Percentiles rank a stretch among this genome's conserved stretches.
These are phyloP conservation scores for Lordiphosa collinella DNA, from an alignment of 1,140 invertebrate genomes.

Conservation along the genomic window DNA sequence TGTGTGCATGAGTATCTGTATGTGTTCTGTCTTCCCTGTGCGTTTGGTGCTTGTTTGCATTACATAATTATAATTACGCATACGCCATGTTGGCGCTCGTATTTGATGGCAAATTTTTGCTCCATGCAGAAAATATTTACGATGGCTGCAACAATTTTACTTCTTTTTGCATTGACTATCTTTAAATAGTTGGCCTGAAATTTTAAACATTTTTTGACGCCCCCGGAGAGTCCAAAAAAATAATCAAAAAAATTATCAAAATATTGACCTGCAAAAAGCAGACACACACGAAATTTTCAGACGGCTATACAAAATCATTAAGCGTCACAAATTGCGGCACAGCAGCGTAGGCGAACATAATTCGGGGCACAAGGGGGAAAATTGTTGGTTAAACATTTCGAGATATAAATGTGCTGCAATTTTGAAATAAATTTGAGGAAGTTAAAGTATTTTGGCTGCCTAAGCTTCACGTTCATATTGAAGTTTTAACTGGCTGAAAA, in stretches of 20 bases:
- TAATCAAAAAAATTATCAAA: conserved; percentile 17
- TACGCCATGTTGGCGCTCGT: conserved; percentile 58
- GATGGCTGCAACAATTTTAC: conserved; percentile 9
- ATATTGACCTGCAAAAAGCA: conserved; percentile 28
- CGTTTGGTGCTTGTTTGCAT: conserved; percentile 59
- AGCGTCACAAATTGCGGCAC: conserved; percentile 6
- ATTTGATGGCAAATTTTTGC: conserved; percentile 28
- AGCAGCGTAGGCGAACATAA: not conserved
- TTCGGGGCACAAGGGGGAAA: too few species aligned
- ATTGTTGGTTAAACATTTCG: too few species aligned
- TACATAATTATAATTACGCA: conserved; percentile 76
- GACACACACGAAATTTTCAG: conserved; percentile 4
- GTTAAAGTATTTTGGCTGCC: too few species aligned
- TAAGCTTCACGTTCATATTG: too few species aligned
- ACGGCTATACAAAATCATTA: conserved; percentile 34
- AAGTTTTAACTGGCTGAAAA: too few species aligned
- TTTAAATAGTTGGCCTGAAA: conserved; percentile 45
- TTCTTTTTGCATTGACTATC: not conserved
- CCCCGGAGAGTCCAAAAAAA: conserved; percentile 8
- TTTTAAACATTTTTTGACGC: conserved; percentile 47
- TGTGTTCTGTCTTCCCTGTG: conserved; percentile 16
- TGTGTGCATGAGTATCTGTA: too few species aligned
- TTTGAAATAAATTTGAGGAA: too few species aligned
- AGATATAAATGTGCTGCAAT: too few species aligned
- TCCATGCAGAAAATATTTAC: conserved; percentile 48